A percentile compares a stretch with the other conserved stretches of the same genome.
Conservation (phyloP, 2,113 vertebrate species). For the Bufo gargarizans region DNA sequence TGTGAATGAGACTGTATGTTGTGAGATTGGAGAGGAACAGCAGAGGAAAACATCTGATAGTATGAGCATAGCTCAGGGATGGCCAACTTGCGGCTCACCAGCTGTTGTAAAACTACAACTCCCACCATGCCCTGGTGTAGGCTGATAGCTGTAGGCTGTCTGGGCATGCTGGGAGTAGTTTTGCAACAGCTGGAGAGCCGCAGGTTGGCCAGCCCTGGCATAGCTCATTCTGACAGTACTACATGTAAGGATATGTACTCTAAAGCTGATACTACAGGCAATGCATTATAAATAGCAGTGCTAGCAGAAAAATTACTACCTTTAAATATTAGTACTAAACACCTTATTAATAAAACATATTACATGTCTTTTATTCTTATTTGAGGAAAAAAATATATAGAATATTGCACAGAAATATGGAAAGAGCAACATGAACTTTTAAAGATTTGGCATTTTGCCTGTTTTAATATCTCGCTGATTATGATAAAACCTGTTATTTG, state of each 20-base stretch:
- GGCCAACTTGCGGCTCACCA: no score
- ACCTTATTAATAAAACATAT: background rate
- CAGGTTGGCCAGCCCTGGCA: no score
- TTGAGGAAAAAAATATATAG: background rate
- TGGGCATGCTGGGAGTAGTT: no score
- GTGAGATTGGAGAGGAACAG: no score
- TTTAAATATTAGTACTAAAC: background rate
- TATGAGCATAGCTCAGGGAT: no score
- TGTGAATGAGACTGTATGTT: no score
- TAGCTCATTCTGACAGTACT: no score
- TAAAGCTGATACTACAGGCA: background rate
- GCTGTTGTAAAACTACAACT: no score
- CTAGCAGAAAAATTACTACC: background rate
- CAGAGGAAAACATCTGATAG: no score
- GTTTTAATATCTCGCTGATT: background rate
- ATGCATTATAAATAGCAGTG: background rate
- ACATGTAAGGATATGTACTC: background rate
- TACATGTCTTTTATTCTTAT: background rate
- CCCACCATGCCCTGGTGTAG: no score
- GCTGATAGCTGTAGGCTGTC: no score
- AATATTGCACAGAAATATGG: background rate
- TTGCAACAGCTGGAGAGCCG: no score
- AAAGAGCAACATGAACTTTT: background rate
- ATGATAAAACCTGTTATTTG: conserved; percentile 28
- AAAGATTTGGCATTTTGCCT: background rate